phyloP scores from a whole-genome alignment of 2,888 invertebrate genomes.

The Homarus gammarus region DNA sequence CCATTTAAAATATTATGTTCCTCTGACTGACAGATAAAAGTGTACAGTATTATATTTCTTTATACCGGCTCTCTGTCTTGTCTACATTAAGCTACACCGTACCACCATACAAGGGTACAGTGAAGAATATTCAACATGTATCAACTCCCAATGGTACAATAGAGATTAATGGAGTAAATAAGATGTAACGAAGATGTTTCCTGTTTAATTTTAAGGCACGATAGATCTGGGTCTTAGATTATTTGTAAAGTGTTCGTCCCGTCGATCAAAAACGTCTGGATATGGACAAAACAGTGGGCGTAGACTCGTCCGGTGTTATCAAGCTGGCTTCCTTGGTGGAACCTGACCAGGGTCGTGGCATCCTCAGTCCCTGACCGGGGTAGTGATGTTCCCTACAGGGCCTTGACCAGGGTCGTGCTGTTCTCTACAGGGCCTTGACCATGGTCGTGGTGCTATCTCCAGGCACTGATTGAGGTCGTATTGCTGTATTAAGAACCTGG shows the following conservation, averaged over 20 bases:
- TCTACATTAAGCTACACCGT: neutral
- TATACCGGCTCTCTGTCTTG: no score
- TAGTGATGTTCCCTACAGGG: neutral
- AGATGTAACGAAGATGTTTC: neutral
- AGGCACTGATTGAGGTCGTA: no score
- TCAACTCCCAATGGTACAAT: neutral
- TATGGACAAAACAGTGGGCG: constrained; percentile 18
- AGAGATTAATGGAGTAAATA: constrained; percentile 12
- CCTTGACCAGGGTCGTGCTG: no score
- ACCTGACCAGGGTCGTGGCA: neutral
- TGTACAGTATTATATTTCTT: no score
- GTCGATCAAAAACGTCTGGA: constrained; percentile 2
- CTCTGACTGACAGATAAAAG: no score
- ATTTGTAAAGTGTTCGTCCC: neutral
- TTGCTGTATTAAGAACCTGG: no score
- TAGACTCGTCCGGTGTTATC: neutral
- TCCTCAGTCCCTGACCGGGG: no score
- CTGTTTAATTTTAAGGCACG: neutral
- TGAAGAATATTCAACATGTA: constrained; percentile 3
- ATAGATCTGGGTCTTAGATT: neutral
- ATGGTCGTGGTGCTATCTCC: no score
- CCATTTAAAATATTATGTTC: no score
- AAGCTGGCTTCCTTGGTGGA: neutral
- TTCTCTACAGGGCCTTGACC: no score
- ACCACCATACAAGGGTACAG: neutral